A percentile compares a stretch with the other conserved stretches of the same genome.
Evolutionary conservation across 2,888 invertebrate genomes (phyloP).

Genomic region (Cosmopolites sordidus): DNA sequence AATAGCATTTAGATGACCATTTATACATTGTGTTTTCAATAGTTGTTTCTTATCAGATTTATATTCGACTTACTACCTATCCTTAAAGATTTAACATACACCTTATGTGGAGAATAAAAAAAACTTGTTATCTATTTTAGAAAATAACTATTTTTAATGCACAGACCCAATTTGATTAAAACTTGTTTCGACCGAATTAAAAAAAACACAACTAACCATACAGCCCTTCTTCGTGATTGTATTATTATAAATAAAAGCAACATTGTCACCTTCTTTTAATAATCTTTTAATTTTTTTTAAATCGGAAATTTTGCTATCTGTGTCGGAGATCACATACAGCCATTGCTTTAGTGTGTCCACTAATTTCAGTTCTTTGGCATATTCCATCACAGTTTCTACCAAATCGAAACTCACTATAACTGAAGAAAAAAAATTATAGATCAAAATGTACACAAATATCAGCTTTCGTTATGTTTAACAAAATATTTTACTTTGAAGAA

Average conservation of each 20-base stretch:
- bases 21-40: no score
- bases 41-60: no score
- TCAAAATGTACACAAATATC: not conserved
- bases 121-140: no score
- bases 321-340: constrained; percentile 73
- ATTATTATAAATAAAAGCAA: constrained; percentile 71
- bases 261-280: constrained; percentile 72
- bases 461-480: no score
- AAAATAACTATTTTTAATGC: no score
- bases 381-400: constrained; percentile 63
- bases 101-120: no score
- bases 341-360: constrained; percentile 72
- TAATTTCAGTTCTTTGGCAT: constrained; percentile 62
- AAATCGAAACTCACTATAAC: constrained; percentile 60
- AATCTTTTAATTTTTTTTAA: constrained; percentile 55
- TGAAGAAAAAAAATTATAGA: constrained; percentile 3
- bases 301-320: constrained; percentile 51
- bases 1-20: no score
- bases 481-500: no score
- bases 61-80: no score
- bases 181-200: not conserved
- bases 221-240: constrained; percentile 55
- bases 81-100: no score
- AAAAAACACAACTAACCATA: constrained; percentile 48
- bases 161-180: no score